Conservation (phyloP, 2,797 vertebrate species). For the Sebastes hopkinsi region DNA sequence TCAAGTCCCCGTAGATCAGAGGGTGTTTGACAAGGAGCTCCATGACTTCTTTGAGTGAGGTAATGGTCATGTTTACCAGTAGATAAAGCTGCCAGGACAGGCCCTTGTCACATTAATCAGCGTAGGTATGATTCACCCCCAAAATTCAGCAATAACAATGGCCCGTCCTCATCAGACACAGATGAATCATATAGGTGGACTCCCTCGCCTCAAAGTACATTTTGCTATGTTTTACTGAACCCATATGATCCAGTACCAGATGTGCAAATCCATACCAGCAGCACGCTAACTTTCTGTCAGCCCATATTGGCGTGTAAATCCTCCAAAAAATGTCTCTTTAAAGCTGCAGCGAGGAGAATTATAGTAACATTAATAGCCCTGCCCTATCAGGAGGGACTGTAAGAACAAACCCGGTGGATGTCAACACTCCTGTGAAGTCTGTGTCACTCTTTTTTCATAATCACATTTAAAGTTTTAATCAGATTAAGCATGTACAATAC, state of each 20-base stretch:
- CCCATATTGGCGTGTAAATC: constrained; percentile 41
- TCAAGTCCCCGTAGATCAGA: constrained; percentile 33
- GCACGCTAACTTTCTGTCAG: constrained; percentile 27
- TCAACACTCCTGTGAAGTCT: constrained; percentile 81
- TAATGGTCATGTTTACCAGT: constrained; percentile 34
- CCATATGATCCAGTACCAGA: constrained; percentile 54
- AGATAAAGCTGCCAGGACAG: constrained; percentile 42
- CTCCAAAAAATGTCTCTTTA: constrained; percentile 46
- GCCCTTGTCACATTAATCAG: constrained; percentile 38
- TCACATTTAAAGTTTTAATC: constrained; percentile 83
- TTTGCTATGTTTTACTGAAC: constrained; percentile 35
- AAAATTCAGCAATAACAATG: constrained; percentile 49
- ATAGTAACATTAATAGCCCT: constrained; percentile 48
- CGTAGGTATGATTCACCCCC: constrained; percentile 46
- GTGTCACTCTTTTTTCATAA: constrained; percentile 81
- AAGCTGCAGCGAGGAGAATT: constrained; percentile 34
- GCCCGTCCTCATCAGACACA: constrained; percentile 23
- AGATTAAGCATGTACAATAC: constrained; percentile 83
- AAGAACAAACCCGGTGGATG: constrained; percentile 59
- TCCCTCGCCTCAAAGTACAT: constrained; percentile 34
- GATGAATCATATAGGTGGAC: constrained; percentile 56
- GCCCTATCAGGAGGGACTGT: constrained; percentile 50
- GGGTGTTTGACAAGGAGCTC: constrained; percentile 32
- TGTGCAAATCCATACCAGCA: constrained; percentile 55
- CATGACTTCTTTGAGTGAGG: constrained; percentile 43